These are phyloP conservation scores for Hyperoplus lanceolatus DNA, from an alignment of 2,797 vertebrate species.

Conservation along the genomic window DNA sequence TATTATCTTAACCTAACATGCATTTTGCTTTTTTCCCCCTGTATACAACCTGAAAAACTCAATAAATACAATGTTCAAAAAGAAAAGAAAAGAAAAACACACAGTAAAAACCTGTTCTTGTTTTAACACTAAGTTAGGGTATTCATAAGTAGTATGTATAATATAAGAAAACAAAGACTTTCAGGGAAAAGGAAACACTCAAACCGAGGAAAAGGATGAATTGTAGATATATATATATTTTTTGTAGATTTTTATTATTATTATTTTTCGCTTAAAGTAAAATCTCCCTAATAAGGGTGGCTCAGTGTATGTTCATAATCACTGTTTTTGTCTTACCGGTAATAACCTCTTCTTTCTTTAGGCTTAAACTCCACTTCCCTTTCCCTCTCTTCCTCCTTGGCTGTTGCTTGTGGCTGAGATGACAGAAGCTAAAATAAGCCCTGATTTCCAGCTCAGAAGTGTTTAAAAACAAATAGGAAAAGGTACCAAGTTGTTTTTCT, in stretches of 20 bases:
- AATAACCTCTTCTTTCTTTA: slow-evolving; percentile 23
- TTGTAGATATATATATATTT: not conserved
- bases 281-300: not conserved
- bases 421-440: slow-evolving; percentile 68
- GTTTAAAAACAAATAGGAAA: slow-evolving; percentile 58
- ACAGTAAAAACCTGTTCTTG: no score
- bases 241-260: not conserved
- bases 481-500: slow-evolving; percentile 69
- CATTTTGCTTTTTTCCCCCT: no score
- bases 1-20: no score
- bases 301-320: slow-evolving; percentile 1
- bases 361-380: slow-evolving; percentile 16
- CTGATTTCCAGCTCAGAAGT: slow-evolving; percentile 57
- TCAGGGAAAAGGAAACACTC: not conserved
- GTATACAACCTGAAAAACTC: no score
- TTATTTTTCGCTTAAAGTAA: not conserved
- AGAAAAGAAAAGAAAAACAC: no score
- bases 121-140: no score
- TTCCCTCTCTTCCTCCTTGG: slow-evolving; percentile 8
- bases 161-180: not conserved
- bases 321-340: slow-evolving; percentile 9
- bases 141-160: not conserved
- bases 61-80: no score
- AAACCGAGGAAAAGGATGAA: not conserved
- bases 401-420: slow-evolving; percentile 48